Base-by-base conservation (phyloP, 1,140 invertebrate genomes). In the Apis dorsata region DNA sequence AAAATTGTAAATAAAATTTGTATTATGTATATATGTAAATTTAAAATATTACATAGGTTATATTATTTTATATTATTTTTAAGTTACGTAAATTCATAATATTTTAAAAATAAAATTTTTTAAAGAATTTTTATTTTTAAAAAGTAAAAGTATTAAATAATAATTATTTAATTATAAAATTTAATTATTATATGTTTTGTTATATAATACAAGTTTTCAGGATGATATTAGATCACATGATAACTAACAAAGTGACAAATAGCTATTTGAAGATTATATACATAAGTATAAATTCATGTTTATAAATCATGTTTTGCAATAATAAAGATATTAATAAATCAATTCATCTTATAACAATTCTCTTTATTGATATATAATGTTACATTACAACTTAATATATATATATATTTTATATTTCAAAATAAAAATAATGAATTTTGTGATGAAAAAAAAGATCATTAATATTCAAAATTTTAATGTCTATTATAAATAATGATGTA, bases 361-460 rank as follows among this genome's bases (percentile, higher is more conserved):
- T 28, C 53, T 82, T 82, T 77, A 77, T 81, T 75, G 19, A 34
- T n/a, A 62, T 69, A 24, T 59, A 60, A 76, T 12, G 59, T 81
- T 10, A 51, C 17, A 59, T 44, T 81, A 44, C 15, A 80, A 55
- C 17, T 81, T 57, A 59, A 76, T 68, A 81, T 76, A 10, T 68
- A 28, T 34, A 1, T 11, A 28, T n/a, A 15, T 28, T 34, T 21
- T 59, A 34, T 17, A 66, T 17, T 66, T 76, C 34, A 66, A 44
- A 57, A n/a, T 13, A 49, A 81, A 66, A 66, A 66, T 19, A 44
- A 66, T 11, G 9, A 44, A 28, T 8, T n/a, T 73, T 62, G 44
- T 55, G 53, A 51, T 49, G n/a, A 12, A 34, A 28, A 0, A 53
- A 21, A 28, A 53, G 34, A 60, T 65, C 2, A 9, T 66, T 19